phyloP scores from a whole-genome alignment of 2,113 vertebrate species.

The Phocoena sinus region DNA sequence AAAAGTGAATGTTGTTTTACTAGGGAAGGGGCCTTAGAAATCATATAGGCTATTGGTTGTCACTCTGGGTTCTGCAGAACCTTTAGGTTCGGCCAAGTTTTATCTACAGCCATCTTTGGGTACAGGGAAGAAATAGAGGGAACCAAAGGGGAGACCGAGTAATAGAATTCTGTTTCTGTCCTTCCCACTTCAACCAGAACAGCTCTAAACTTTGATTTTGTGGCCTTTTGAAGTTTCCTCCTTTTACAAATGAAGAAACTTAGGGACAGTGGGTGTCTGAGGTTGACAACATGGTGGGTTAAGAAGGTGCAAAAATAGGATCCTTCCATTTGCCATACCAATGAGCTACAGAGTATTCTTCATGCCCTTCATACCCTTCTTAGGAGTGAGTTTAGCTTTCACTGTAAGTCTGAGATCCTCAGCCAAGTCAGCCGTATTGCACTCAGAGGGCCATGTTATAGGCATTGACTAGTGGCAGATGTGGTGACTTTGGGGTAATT shows the following conservation, averaged over 20 bases:
- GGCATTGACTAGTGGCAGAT: neutral
- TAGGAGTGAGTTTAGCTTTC: neutral
- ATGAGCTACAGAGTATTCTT: neutral
- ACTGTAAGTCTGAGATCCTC: neutral
- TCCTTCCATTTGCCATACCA: neutral
- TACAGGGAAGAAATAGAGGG: neutral
- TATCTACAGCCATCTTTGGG: neutral
- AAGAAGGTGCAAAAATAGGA: neutral
- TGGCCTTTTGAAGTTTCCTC: neutral
- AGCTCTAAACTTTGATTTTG: neutral
- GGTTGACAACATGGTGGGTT: neutral
- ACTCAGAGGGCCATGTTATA: neutral
- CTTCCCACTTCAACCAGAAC: neutral
- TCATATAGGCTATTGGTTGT: neutral
- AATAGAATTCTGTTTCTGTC: neutral
- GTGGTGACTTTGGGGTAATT: neutral
- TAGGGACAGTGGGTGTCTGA: neutral
- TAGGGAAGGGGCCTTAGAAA: neutral
- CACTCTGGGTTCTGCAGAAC: neutral
- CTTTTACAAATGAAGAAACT: conserved; percentile 1
- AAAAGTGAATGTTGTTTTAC: neutral
- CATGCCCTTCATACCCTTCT: neutral
- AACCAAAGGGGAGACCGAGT: neutral
- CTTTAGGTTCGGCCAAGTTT: neutral
- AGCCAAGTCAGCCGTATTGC: neutral